Evolutionary conservation across 2,113 vertebrate species (phyloP).

Genomic region (Lophochroa leadbeateri): DNA sequence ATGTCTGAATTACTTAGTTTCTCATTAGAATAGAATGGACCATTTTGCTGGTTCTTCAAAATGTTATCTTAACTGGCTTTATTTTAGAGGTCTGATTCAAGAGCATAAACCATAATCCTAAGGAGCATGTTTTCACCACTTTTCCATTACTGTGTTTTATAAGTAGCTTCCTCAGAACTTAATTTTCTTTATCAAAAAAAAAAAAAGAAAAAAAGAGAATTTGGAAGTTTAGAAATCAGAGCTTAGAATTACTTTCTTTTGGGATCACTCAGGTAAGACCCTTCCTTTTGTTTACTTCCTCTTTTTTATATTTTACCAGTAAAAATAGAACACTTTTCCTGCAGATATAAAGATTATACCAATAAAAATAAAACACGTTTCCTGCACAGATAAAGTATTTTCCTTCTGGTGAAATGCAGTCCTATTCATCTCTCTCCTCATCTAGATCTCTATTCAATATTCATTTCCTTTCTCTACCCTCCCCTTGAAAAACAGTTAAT

Average conservation of each 20-base stretch:
- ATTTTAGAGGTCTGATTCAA: background rate
- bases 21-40: background rate
- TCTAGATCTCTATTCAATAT: background rate
- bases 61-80: background rate
- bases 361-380: background rate
- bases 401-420: background rate
- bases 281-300: background rate
- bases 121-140: background rate
- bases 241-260: background rate
- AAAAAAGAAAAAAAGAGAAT: background rate
- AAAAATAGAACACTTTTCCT: background rate
- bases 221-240: background rate
- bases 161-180: background rate
- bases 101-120: background rate
- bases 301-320: background rate
- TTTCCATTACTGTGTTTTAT: background rate
- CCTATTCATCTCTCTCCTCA: background rate
- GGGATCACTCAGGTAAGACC: background rate
- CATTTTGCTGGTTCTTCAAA: background rate
- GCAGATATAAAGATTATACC: background rate
- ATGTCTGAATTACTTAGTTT: background rate
- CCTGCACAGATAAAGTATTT: background rate
- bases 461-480: background rate
- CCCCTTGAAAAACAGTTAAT: background rate
- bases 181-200: background rate